Evolutionary conservation across 2,888 invertebrate genomes (phyloP).

Genomic region (Odontocerum albicorne): DNA sequence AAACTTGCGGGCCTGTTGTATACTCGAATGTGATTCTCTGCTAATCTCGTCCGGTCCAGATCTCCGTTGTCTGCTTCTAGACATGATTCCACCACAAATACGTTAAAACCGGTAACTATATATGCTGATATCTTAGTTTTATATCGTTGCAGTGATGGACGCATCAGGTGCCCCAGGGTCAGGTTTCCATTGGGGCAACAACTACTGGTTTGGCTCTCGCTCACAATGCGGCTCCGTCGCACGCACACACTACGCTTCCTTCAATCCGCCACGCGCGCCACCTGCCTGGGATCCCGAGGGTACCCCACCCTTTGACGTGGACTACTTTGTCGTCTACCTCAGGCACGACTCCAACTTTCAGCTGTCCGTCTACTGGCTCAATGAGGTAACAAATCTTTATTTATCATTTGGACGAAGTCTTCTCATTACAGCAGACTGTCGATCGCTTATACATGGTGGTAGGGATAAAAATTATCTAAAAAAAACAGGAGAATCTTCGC

Average conservation of each 20-base stretch:
- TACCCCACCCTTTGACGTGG: slow-evolving; percentile 48
- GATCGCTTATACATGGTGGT: too few relatives aligned
- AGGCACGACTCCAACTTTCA: slow-evolving; percentile 49
- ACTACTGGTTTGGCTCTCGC: slow-evolving; percentile 61
- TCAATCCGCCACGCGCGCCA: slow-evolving; percentile 39
- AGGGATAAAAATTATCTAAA: too few relatives aligned
- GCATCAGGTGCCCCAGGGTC: slow-evolving; percentile 57
- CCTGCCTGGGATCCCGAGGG: slow-evolving; percentile 41
- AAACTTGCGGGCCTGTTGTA: too few relatives aligned
- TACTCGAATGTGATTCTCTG: too few relatives aligned
- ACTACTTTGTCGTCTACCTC: slow-evolving; percentile 46
- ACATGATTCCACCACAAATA: too few relatives aligned
- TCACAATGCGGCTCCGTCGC: slow-evolving; percentile 52
- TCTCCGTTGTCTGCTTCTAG: too few relatives aligned
- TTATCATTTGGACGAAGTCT: too few relatives aligned
- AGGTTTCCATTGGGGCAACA: slow-evolving; percentile 61
- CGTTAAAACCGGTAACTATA: too few relatives aligned
- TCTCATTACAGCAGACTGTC: too few relatives aligned
- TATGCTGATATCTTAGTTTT: background rate
- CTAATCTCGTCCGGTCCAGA: too few relatives aligned
- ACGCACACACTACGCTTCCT: slow-evolving; percentile 40
- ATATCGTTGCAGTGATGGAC: slow-evolving; percentile 51
- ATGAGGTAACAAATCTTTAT: slow-evolving; percentile 6
- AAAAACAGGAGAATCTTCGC: too few relatives aligned
- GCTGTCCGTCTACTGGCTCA: slow-evolving; percentile 16